These are phyloP conservation scores for Xylota segnis DNA, from an alignment of 2,888 invertebrate genomes.

Conservation along the genomic window DNA sequence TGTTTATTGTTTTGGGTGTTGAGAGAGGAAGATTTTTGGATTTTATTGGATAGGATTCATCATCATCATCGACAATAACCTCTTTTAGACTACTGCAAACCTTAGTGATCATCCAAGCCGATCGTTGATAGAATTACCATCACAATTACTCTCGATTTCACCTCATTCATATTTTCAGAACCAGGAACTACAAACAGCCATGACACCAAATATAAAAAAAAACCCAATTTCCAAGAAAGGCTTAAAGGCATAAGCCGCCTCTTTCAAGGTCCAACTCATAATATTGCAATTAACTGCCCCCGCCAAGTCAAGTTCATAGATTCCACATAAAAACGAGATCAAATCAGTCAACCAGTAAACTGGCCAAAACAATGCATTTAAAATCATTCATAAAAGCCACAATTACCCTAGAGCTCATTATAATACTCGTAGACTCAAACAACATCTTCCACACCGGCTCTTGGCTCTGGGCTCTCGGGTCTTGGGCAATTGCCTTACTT, in stretches of 20 bases:
- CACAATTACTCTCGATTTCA: neutral
- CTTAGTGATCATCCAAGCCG: neutral
- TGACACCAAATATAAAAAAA: conserved; percentile 39
- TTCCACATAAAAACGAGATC: conserved; percentile 57
- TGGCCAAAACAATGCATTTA: conserved; percentile 69
- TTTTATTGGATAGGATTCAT: no score
- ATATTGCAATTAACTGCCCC: conserved; percentile 48
- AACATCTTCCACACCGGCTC: conserved; percentile 16
- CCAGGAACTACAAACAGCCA: conserved; percentile 20
- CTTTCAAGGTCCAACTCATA: conserved; percentile 26
- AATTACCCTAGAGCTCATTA: conserved; percentile 71
- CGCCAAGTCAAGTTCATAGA: conserved; percentile 71
- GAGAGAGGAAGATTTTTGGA: neutral
- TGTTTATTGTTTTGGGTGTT: conserved; percentile 1
- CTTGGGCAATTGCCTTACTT: conserved; percentile 74
- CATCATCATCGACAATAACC: no score
- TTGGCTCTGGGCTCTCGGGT: conserved; percentile 67
- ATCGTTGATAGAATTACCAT: no score
- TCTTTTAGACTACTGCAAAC: neutral
- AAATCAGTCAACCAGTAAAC: conserved; percentile 74
- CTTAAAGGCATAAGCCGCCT: conserved; percentile 6
- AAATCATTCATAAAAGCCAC: conserved; percentile 68
- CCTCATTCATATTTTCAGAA: neutral
- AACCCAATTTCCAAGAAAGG: conserved; percentile 9
- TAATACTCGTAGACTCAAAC: conserved; percentile 21